These are phyloP conservation scores for Panthera uncia DNA, from an alignment of 2,113 vertebrate species.

Conservation along the genomic window DNA sequence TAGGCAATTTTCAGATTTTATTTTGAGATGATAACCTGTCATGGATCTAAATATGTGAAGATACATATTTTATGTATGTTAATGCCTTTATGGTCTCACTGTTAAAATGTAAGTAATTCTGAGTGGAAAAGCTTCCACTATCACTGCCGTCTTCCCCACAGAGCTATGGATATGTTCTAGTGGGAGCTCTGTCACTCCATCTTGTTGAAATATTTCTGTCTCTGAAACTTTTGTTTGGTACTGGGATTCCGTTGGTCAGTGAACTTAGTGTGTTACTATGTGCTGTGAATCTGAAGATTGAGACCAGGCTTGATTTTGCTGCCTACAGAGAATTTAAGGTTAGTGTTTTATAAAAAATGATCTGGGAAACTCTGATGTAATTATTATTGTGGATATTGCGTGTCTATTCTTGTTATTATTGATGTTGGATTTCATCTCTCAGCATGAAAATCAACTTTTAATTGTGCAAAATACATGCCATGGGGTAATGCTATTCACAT, in stretches of 20 bases:
- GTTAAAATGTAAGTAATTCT: constrained; percentile 65
- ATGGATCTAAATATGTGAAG: constrained; percentile 69
- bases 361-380: neutral
- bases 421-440: neutral
- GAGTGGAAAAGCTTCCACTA: constrained; percentile 34
- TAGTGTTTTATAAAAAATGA: constrained; percentile 6
- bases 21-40: constrained; percentile 68
- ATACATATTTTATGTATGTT: constrained; percentile 74
- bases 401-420: neutral
- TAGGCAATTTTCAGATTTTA: constrained; percentile 64
- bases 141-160: constrained; percentile 2
- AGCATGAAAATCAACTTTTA: neutral
- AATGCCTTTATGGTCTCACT: constrained; percentile 69
- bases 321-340: neutral
- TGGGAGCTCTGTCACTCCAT: neutral
- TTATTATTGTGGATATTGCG: neutral
- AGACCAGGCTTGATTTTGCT: neutral
- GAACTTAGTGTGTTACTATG: neutral
- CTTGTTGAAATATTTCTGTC: constrained; percentile 51
- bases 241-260: neutral
- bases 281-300: neutral
- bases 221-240: constrained; percentile 15
- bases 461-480: neutral
- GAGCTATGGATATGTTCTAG: constrained; percentile 50
- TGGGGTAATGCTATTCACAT: neutral